Conservation (phyloP, 2,113 vertebrate species). For the Symphodus melops region DNA sequence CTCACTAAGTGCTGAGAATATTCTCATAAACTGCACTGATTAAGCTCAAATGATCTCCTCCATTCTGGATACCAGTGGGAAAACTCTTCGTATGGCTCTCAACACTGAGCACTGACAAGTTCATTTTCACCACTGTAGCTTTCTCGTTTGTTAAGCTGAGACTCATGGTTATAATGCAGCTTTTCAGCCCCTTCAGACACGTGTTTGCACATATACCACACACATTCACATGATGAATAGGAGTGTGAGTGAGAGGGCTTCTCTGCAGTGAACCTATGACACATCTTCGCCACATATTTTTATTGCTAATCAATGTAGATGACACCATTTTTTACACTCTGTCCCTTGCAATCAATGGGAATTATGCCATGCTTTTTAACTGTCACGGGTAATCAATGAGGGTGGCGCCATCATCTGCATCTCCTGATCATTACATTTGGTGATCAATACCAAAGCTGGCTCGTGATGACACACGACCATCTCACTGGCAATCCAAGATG, state of each 20-base stretch:
- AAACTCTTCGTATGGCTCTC: not conserved
- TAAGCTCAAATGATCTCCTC: not conserved
- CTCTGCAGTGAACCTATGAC: conserved; percentile 19
- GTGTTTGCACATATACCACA: not conserved
- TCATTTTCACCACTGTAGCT: not conserved
- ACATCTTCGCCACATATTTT: conserved; percentile 47
- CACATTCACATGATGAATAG: conserved; percentile 47
- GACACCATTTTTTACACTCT: conserved; percentile 52
- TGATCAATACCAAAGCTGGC: conserved; percentile 43
- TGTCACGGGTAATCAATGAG: conserved; percentile 72
- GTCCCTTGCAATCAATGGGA: conserved; percentile 66
- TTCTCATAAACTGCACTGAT: not conserved
- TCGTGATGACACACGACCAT: conserved; percentile 31
- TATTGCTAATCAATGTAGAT: conserved; percentile 70
- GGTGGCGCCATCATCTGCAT: conserved; percentile 62
- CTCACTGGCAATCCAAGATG: conserved; percentile 5
- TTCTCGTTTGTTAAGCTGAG: not conserved
- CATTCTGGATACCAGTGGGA: not conserved
- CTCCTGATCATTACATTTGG: conserved; percentile 58
- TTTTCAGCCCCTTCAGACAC: not conserved
- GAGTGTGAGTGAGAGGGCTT: conserved; percentile 38
- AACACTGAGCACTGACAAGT: not conserved
- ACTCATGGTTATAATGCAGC: not conserved
- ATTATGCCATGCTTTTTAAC: conserved; percentile 70
- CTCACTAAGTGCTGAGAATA: conserved; percentile 2